Conservation (phyloP, 1,140 invertebrate species). For the Hetaerina americana region DNA sequence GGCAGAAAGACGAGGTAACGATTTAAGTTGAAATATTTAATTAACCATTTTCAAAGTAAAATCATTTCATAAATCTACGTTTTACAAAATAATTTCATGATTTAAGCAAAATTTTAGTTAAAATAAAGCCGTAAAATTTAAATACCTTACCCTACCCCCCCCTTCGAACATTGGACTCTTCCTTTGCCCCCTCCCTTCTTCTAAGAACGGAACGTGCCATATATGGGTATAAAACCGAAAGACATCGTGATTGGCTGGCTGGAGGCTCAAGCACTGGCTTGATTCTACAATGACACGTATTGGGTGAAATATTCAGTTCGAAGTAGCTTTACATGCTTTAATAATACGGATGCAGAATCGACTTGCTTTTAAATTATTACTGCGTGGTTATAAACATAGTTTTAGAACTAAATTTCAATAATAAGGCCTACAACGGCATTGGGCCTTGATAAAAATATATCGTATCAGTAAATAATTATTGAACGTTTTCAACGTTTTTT, state of each 20-base stretch:
- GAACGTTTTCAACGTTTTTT: too few relatives aligned
- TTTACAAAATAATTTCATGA: too few relatives aligned
- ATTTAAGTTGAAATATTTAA: too few relatives aligned
- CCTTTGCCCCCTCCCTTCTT: not conserved
- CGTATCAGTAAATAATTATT: too few relatives aligned
- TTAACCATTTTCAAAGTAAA: too few relatives aligned
- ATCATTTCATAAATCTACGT: too few relatives aligned
- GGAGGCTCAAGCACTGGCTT: not conserved
- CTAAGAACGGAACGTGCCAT: not conserved
- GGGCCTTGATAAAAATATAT: too few relatives aligned
- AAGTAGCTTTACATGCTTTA: not conserved
- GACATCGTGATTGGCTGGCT: not conserved
- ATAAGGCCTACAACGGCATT: too few relatives aligned
- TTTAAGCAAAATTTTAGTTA: not conserved
- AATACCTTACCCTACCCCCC: not conserved
- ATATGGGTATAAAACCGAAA: not conserved
- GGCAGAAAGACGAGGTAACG: too few relatives aligned
- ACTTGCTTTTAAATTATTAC: too few relatives aligned
- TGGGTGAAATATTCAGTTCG: not conserved
- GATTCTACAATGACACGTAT: not conserved
- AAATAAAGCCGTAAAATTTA: not conserved
- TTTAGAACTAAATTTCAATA: too few relatives aligned
- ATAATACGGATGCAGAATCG: not conserved
- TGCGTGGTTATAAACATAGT: too few relatives aligned
- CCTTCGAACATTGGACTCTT: not conserved